These are phyloP conservation scores for Drosophila fulvimacula DNA, from an alignment of 2,888 invertebrate genomes.

Conservation along the genomic window DNA sequence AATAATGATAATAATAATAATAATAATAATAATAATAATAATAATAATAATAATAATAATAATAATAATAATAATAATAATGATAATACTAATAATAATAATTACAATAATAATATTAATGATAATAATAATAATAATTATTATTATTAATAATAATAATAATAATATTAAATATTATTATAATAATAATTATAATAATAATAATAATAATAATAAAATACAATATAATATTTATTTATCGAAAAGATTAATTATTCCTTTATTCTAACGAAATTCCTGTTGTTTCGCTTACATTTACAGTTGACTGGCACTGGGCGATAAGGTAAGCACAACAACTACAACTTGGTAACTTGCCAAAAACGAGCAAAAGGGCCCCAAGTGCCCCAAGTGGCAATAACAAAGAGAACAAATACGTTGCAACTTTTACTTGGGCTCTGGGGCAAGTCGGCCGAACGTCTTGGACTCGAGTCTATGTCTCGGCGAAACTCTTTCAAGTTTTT, in stretches of 20 bases:
- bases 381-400: slow-evolving; percentile 70
- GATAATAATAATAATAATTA: no score
- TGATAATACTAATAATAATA: no score
- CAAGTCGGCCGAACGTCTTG: slow-evolving; percentile 45
- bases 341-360: slow-evolving; percentile 48
- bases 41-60: no score
- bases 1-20: no score
- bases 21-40: no score
- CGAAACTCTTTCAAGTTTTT: slow-evolving; percentile 77
- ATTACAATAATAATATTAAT: no score
- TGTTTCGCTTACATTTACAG: slow-evolving; percentile 37
- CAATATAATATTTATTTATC: no score
- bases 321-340: slow-evolving; percentile 52
- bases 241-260: background rate
- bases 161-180: no score
- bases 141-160: no score
- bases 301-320: slow-evolving; percentile 22
- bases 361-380: slow-evolving; percentile 31
- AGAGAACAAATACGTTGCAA: slow-evolving; percentile 74
- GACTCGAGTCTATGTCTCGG: slow-evolving; percentile 68
- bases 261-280: slow-evolving; percentile 25
- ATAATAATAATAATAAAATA: no score
- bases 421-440: slow-evolving; percentile 62
- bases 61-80: no score
- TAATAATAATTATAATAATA: no score